Base-by-base conservation (phyloP, 2,888 invertebrate genomes). In the Pyrgus malvae region DNA sequence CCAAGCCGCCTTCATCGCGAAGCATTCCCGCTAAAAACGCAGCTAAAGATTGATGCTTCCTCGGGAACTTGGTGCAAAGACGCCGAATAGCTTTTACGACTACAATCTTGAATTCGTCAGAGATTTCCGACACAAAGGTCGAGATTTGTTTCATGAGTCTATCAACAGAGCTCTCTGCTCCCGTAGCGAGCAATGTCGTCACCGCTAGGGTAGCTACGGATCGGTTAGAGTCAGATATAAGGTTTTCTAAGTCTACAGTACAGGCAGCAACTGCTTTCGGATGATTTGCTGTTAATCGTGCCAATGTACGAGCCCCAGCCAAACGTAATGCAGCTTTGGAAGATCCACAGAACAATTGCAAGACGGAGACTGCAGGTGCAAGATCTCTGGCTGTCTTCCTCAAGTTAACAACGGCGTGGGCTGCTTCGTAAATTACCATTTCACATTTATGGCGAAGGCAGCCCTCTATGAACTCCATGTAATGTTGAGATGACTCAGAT, bases 141-240 rank as follows among this genome's bases (percentile, higher is more conserved):
- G 98, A 96, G 61, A 99, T 99, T 83, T 99, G 99, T 80, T 99
- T 99, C 99, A 99, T 99, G n/a, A 99, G 89, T 50, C 99, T 93
- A 76, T 99, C 99, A 0, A 99, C 98, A 0, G 98, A 99, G 50
- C 97, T 97, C 79, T 99, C 99, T 0, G 98, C 98, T 1, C 99
- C 99, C 0, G 99, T 99, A 76, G 99, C 99, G 4, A 99, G 88
- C 1, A 99, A 90, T 0, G 99, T 99, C 0, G 99, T 99, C 33
- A 99, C 99, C 19, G 99, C 99, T 62, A 99, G 84, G 0, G 99
- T 99, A 0, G 99, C 99, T 45, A 99, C 99, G 0, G 98, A 98
- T 25, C 99, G 93, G 82, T 99, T 99, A 0, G 97, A 94, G 83
- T 99, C 99, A 0, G 99, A 98, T 60, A 99, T 99, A 21, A 99